Base-by-base conservation (phyloP, 2,797 vertebrate species). In the Smutsia gigantea region DNA sequence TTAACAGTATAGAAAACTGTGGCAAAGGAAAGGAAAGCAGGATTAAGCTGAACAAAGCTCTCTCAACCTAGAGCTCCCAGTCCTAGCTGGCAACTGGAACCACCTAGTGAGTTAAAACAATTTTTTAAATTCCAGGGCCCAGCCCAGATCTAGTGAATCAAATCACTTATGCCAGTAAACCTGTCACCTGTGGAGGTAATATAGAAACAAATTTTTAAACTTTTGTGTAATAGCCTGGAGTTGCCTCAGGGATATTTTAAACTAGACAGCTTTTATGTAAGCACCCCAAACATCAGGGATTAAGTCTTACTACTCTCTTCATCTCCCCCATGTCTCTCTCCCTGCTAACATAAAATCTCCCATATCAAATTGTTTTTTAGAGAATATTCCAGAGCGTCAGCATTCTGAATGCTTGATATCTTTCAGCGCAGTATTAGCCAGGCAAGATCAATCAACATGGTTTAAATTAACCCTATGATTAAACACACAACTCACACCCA, bases 381-480 rank as follows among this genome's bases (percentile, higher is more conserved):
- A n/a, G 49, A 94, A n/a, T 34, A 78, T 15, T 81, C 17, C 23
- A 95, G 87, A 94, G 85, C 39, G 15, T 59, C 51, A 89, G 49
- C 79, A 96, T 87, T 89, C 39, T 64, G 3, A 95, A 89, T 57
- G 57, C 1, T 53, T 72, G 57, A 55, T 72, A 93, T 72, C 10
- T 18, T 88, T 92, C 55, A 68, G 23, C 72, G 23, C 51, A 85
- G 1, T 74, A 64, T 74, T 37, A 97, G 23, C 31, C 66, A 94
- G 39, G 49, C 51, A 90, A 87, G 61, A 75, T 66, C 91, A 31
- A 72, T 72, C 23, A 88, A 85, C 19, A 14, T 10, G 29, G 37
- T 64, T 96, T 91, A 95, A 93, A 64, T 37, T 15, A 78, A 59
- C 21, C 94, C 55, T 86, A 23, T 72, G 82, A 86, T 27, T 21